Evolutionary conservation across 1,140 invertebrate species (phyloP), one percentile per base, ranked within the genome.

Genomic region (Anthonomus grandis): DNA sequence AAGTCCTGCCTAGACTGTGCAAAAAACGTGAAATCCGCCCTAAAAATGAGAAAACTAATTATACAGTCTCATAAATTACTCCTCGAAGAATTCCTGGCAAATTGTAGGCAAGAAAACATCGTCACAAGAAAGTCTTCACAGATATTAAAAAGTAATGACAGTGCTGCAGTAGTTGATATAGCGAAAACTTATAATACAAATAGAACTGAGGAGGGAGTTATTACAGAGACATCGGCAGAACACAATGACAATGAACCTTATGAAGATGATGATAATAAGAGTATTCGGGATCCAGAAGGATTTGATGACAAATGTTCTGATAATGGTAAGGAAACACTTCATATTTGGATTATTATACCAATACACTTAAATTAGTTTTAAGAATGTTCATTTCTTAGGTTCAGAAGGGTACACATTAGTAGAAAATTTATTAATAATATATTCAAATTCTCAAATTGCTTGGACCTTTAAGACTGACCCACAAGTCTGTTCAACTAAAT

Each of bases 1-100:
- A 55, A 21, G 9, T 56, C 55, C 19, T 64, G 62, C 52, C 19
- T 50, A 2, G 60, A 58, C 31, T 64, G 62, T 45, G 50, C 47
- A 25, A 41, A 58, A 46, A 57, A 64, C 48, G 51, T 64, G 18
- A 57, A 61, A 56, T 36, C 27, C 6, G 55, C 62, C 15, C 23
- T 49, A 13, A 44, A 42, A 42, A 55, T 41, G 4, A 44, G 53
- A 59, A 52, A 41, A 37, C 27, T 51, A 36, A 61, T 64, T 42
- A 25, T 64, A 9, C 54, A 58, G 19, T 54, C 58, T 13, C 62
- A 64, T 27, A 54, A 60, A 15, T 10, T 15, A 6, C 31, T 64
- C 31, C 6, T 46, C 9, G 44, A 58, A 37, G 47, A 54, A 34
- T 44, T 44, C 36, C 21, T 44, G 15, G 36, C 37, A 22, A 52